phyloP scores from a whole-genome alignment of 53 echinoderm and acorn worm genomes.

The Zoroaster sp. region DNA sequence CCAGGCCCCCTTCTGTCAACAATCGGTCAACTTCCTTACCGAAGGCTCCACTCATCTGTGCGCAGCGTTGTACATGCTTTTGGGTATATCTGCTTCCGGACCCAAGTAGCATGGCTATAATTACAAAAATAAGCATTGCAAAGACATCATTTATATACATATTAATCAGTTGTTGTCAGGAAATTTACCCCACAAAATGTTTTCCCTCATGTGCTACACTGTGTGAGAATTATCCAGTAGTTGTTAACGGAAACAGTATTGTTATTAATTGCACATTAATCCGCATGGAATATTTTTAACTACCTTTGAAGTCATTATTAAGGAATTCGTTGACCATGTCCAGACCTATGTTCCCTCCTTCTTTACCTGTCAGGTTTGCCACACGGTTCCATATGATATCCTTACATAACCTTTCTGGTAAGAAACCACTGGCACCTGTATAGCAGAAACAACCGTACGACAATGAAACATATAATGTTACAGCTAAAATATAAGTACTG shows the following conservation, averaged over 20 bases:
- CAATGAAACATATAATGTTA: too few species aligned
- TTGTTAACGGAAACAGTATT: neutral
- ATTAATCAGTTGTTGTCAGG: too few species aligned
- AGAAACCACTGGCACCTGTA: neutral
- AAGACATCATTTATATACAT: too few species aligned
- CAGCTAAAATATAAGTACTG: neutral
- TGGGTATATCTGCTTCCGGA: neutral
- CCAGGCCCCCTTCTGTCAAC: neutral
- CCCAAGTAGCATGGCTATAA: neutral
- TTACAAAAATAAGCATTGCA: too few species aligned
- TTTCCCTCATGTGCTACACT: too few species aligned
- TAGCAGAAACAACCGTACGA: too few species aligned
- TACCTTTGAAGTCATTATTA: neutral
- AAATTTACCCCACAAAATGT: too few species aligned
- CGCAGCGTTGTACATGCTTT: neutral
- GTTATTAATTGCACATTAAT: neutral
- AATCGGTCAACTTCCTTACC: neutral
- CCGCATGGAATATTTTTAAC: too few species aligned
- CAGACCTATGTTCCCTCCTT: neutral
- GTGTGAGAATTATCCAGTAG: too few species aligned
- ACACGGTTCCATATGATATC: neutral
- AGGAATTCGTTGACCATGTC: neutral
- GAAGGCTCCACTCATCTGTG: neutral
- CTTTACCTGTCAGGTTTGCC: neutral
- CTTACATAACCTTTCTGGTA: neutral